A percentile compares a stretch with the other conserved stretches of the same genome.
Evolutionary conservation across 1,140 invertebrate species (phyloP).

Genomic region (Bombus pascuorum): DNA sequence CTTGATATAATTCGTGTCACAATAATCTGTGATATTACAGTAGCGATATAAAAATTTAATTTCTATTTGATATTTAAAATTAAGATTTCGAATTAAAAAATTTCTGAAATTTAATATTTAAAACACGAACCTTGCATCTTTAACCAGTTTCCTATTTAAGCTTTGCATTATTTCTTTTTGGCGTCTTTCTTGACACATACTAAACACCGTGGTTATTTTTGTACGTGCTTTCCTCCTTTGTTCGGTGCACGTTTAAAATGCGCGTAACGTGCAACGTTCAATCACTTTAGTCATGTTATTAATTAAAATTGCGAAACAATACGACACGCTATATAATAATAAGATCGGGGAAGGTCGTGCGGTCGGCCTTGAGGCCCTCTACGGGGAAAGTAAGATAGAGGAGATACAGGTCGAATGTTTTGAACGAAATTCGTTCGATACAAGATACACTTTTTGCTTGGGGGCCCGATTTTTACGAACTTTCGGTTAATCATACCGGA

Average conservation of each 20-base stretch:
- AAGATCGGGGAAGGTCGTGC: conserved; percentile 24
- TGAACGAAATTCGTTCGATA: not conserved
- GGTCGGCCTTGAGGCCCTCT: conserved; percentile 8
- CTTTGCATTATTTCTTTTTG: not conserved
- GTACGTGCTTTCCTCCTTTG: not conserved
- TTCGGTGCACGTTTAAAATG: not conserved
- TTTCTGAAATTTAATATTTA: not conserved
- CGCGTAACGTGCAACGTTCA: not conserved
- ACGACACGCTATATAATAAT: not conserved
- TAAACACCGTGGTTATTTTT: not conserved
- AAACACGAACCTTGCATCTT: not conserved
- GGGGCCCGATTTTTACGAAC: not conserved
- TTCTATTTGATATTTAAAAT: not conserved
- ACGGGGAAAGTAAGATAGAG: not conserved
- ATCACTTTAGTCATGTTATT: conserved; percentile 3
- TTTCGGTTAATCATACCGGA: conserved; percentile 19
- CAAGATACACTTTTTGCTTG: not conserved
- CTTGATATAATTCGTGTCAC: too few species aligned
- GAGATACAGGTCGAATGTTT: conserved; percentile 2
- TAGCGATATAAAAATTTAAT: not conserved
- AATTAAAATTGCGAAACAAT: conserved; percentile 31
- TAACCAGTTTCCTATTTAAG: not conserved
- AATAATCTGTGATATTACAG: too few species aligned
- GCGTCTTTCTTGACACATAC: not conserved
- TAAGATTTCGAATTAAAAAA: not conserved